These are phyloP conservation scores for Leuciscus idus DNA, from an alignment of 2,113 vertebrate genomes.

Conservation along the genomic window DNA sequence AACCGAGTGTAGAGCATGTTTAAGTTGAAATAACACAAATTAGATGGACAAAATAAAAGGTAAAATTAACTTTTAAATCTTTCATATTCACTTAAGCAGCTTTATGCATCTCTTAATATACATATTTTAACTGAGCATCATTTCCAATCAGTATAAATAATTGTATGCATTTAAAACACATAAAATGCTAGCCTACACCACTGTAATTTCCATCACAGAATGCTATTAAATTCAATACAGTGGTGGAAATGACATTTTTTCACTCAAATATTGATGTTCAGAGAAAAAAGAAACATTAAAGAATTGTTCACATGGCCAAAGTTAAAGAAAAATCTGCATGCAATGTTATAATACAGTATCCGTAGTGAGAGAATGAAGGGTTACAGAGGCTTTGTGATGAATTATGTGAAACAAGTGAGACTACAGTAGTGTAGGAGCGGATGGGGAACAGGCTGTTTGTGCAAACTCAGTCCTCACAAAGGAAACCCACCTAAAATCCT, in stretches of 20 bases:
- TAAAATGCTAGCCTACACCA: background rate
- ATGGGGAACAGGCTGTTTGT: conserved; percentile 75
- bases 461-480: conserved; percentile 61
- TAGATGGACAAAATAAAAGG: background rate
- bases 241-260: too few relatives aligned
- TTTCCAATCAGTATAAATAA: background rate
- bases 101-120: background rate
- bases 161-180: background rate
- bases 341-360: background rate
- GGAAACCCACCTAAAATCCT: conserved; percentile 67
- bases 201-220: background rate
- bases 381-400: background rate
- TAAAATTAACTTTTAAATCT: background rate
- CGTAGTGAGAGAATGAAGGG: background rate
- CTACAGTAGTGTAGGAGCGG: conserved; percentile 72
- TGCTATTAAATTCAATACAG: background rate
- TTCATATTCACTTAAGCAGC: background rate
- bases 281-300: background rate
- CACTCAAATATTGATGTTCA: background rate
- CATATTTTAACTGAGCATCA: background rate
- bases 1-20: background rate
- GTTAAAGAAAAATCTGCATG: conserved; percentile 12
- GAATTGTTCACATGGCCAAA: background rate
- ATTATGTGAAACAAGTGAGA: conserved; percentile 51
- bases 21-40: background rate